Evolutionary conservation across 2,888 invertebrate genomes (phyloP).

Genomic region (Orchesella flavescens): DNA sequence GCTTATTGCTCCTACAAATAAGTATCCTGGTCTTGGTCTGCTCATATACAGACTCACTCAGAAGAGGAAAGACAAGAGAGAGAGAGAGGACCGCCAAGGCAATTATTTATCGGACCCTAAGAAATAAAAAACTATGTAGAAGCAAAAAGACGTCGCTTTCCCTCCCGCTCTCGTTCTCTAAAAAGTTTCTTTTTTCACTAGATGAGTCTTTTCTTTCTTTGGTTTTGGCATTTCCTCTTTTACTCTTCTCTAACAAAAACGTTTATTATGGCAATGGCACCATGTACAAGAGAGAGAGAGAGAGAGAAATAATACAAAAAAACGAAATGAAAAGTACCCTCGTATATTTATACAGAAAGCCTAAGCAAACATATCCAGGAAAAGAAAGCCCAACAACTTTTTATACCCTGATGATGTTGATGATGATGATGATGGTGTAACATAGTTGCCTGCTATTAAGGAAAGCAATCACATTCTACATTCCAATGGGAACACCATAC

Average conservation of each 20-base stretch:
- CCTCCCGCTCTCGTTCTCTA: too few species aligned
- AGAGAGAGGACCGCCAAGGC: constrained; percentile 66
- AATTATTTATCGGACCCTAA: constrained; percentile 72
- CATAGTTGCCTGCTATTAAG: constrained; percentile 27
- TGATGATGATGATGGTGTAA: constrained; percentile 13
- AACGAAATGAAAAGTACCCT: constrained; percentile 43
- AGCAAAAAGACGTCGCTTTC: not conserved
- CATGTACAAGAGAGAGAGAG: constrained; percentile 10
- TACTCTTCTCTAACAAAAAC: constrained; percentile 31
- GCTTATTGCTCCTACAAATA: constrained; percentile 51
- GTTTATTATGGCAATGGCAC: constrained; percentile 64
- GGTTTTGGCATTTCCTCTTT: constrained; percentile 63
- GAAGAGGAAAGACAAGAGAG: constrained; percentile 28
- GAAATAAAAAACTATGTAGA: constrained; percentile 26
- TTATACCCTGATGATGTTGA: constrained; percentile 18
- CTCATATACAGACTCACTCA: not conserved
- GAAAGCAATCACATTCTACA: constrained; percentile 54
- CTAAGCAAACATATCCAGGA: not conserved
- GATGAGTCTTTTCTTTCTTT: constrained; percentile 63
- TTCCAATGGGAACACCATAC: constrained; percentile 34
- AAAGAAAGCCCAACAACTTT: constrained; percentile 10
- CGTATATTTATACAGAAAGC: constrained; percentile 19
- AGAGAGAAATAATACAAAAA: constrained; percentile 21
- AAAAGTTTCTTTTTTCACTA: constrained; percentile 52
- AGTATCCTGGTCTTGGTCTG: constrained; percentile 10